Conservation (phyloP, 2,888 invertebrate species). For the Oscheius sp. region DNA sequence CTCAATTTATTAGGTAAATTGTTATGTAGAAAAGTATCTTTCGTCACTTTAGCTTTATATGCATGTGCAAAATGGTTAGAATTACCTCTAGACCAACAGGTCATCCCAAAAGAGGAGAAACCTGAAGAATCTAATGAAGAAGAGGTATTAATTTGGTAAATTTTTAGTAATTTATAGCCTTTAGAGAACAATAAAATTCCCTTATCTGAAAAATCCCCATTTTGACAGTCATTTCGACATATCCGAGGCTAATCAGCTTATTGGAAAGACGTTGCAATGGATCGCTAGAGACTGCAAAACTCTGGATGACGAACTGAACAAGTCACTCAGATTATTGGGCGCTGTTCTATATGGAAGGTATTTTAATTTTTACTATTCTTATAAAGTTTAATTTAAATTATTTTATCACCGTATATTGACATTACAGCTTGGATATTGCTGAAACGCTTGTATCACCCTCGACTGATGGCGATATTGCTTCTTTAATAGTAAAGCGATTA, state of each 20-base stretch:
- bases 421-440: conserved; percentile 30
- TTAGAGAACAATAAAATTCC: conserved; percentile 82
- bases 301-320: conserved; percentile 29
- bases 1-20: conserved; percentile 49
- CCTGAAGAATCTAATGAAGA: conserved; percentile 68
- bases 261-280: conserved; percentile 84
- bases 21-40: neutral
- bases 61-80: conserved; percentile 61
- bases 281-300: conserved; percentile 50
- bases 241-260: conserved; percentile 80
- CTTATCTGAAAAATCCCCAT: conserved; percentile 84
- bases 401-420: neutral
- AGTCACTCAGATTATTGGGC: conserved; percentile 43
- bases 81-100: conserved; percentile 57
- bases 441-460: conserved; percentile 18
- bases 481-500: conserved; percentile 36
- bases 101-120: conserved; percentile 58
- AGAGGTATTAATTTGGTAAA: conserved; percentile 45
- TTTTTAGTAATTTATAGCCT: conserved; percentile 24
- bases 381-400: neutral
- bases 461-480: conserved; percentile 33
- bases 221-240: conserved; percentile 92
- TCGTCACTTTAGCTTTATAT: conserved; percentile 39
- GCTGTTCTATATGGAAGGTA: conserved; percentile 44
- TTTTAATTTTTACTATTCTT: neutral